phyloP scores from a whole-genome alignment of 2,113 vertebrate genomes.

The Malurus melanocephalus region DNA sequence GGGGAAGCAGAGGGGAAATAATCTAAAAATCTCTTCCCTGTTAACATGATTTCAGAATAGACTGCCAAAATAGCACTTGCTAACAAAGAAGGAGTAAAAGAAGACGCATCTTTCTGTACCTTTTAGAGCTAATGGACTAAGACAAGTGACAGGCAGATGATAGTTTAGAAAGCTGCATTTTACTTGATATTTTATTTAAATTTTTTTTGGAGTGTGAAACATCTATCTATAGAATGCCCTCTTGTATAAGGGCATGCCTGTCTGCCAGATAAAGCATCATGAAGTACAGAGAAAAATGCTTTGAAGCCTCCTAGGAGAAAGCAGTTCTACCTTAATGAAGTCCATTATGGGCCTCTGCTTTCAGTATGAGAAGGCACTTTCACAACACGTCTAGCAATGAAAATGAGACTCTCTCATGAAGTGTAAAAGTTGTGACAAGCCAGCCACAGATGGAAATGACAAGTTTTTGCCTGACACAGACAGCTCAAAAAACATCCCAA shows the following conservation, averaged over 20 bases:
- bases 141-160: background rate
- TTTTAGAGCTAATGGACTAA: background rate
- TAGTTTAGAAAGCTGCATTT: background rate
- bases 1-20: background rate
- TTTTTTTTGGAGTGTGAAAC: background rate
- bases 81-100: background rate
- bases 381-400: background rate
- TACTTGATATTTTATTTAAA: slow-evolving; percentile 25
- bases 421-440: slow-evolving; percentile 50
- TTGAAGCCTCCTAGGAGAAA: slow-evolving; percentile 33
- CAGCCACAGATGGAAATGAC: slow-evolving; percentile 8
- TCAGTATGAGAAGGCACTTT: slow-evolving; percentile 30
- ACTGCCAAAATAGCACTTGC: background rate
- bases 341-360: slow-evolving; percentile 41
- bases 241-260: background rate
- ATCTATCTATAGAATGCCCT: slow-evolving; percentile 20
- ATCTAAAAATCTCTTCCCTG: background rate
- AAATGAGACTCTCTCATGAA: slow-evolving; percentile 29
- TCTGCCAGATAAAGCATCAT: slow-evolving; percentile 9
- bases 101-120: background rate
- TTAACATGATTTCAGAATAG: background rate
- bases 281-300: slow-evolving; percentile 18
- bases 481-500: slow-evolving; percentile 19
- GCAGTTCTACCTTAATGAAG: slow-evolving; percentile 49
- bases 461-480: slow-evolving; percentile 30